phyloP scores from a whole-genome alignment of 2,797 vertebrate species.

The Hydrolagus colliei region DNA sequence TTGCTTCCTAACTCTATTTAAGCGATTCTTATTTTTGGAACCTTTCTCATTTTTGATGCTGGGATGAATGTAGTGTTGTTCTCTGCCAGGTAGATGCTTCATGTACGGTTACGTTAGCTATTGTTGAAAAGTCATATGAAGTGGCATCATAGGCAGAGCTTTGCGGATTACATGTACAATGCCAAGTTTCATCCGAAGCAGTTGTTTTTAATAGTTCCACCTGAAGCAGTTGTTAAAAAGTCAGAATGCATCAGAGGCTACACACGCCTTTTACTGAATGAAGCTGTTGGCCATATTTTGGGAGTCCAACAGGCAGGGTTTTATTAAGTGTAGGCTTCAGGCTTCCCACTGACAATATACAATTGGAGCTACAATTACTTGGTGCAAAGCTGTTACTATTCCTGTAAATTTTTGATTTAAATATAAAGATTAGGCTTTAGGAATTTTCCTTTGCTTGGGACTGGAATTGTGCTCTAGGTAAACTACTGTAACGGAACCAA shows the following conservation, averaged over 20 bases:
- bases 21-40: not conserved
- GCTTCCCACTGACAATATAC: too few species aligned
- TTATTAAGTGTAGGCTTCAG: not conserved
- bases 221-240: not conserved
- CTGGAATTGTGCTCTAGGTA: not conserved
- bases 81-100: slow-evolving; percentile 34
- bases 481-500: not conserved
- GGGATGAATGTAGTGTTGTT: slow-evolving; percentile 12
- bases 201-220: not conserved
- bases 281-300: not conserved
- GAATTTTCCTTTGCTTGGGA: not conserved
- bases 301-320: not conserved
- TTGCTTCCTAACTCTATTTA: not conserved
- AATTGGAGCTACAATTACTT: too few species aligned
- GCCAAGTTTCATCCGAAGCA: not conserved
- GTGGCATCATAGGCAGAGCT: slow-evolving; percentile 10
- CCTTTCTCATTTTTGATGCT: not conserved
- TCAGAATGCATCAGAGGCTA: not conserved
- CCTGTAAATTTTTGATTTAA: not conserved
- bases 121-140: slow-evolving; percentile 35
- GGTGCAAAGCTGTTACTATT: not conserved
- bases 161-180: not conserved
- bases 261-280: not conserved
- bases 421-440: not conserved
- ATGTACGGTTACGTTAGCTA: slow-evolving; percentile 28